Evolutionary conservation across 2,888 invertebrate genomes (phyloP), one percentile per base, ranked within the genome.

Genomic region (Tryphoninae sp.): DNA sequence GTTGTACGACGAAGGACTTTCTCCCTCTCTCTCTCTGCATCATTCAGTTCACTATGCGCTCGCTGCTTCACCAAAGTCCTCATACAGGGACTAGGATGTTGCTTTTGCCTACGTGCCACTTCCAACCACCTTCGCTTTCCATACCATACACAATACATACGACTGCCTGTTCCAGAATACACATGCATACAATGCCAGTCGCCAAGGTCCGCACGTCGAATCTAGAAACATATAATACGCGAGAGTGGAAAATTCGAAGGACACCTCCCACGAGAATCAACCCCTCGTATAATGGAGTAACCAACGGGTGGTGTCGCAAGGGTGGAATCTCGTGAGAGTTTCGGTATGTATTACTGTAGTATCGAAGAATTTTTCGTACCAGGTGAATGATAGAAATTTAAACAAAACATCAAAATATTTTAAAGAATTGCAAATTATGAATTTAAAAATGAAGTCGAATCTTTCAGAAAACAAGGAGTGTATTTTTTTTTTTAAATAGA

Each of bases 191-290:
- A 82, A 82, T 82, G 64, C 61, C 55, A 76, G 71, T 11, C 80
- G 67, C 42, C 61, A 71, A 67, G 79, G 71, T 84, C 78, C 83
- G 85, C 88, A 85, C 88, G 85, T 87, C 87, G 88, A 88, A 88
- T 87, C 87, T 87, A 84, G 86, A 87, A 88, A 88, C 86, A 88
- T 86, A 82, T 88, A 89, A 89, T 89, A 89, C 86, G 88, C 87
- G 87, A 88, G 86, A 88, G 88, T 88, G 89, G 89, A 89, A 89
- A 89, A 89, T 89, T 88, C 87, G 88, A 86, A 88, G 87, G 86
- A 88, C 73, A 79, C 86, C 84, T 88, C 88, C 88, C 88, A 76
- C 78, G 89, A 88, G 88, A 88, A 82, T 62, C 72, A 73, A 82
- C 82, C 79, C 79, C 82, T 79, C 79, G 79, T 69, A 72, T 72